Conservation (phyloP, 2,888 invertebrate species). For the Drosophila algonquin region DNA sequence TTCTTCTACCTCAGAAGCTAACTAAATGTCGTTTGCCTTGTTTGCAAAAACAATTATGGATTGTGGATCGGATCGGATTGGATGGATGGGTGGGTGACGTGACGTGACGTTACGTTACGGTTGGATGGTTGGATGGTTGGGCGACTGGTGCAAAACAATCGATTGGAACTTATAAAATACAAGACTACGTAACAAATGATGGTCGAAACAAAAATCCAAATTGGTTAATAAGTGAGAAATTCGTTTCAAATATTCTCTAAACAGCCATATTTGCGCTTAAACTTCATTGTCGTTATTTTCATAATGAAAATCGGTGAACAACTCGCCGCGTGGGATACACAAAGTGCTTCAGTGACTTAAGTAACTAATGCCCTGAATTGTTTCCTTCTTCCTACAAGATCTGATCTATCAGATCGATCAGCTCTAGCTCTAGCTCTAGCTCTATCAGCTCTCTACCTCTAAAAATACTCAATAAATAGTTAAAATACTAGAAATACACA, state of each 20-base stretch:
- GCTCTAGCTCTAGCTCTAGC: constrained; percentile 18
- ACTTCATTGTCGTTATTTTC: constrained; percentile 84
- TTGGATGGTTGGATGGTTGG: constrained; percentile 16
- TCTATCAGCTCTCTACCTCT: constrained; percentile 44
- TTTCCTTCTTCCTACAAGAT: constrained; percentile 2
- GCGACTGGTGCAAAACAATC: constrained; percentile 53
- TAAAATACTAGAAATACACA: constrained; percentile 25
- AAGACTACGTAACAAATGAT: constrained; percentile 74
- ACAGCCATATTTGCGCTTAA: constrained; percentile 84
- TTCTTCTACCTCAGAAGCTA: constrained; percentile 26
- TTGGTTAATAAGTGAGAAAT: constrained; percentile 75
- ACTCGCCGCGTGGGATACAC: constrained; percentile 46
- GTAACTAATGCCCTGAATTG: constrained; percentile 32
- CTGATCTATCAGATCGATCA: constrained; percentile 23
- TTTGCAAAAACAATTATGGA: constrained; percentile 28
- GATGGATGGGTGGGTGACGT: not conserved
- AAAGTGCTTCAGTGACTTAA: constrained; percentile 32
- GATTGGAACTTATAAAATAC: constrained; percentile 74
- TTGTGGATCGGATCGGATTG: constrained; percentile 6
- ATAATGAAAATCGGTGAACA: constrained; percentile 78
- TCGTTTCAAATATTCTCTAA: constrained; percentile 83
- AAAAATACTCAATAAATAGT: constrained; percentile 57
- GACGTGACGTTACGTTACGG: constrained; percentile 4
- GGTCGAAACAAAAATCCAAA: constrained; percentile 76
- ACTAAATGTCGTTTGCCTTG: constrained; percentile 39